Evolutionary conservation across 1,140 invertebrate genomes (phyloP), one percentile per base, ranked within the genome.

Genomic region (Dinoponera quadriceps): DNA sequence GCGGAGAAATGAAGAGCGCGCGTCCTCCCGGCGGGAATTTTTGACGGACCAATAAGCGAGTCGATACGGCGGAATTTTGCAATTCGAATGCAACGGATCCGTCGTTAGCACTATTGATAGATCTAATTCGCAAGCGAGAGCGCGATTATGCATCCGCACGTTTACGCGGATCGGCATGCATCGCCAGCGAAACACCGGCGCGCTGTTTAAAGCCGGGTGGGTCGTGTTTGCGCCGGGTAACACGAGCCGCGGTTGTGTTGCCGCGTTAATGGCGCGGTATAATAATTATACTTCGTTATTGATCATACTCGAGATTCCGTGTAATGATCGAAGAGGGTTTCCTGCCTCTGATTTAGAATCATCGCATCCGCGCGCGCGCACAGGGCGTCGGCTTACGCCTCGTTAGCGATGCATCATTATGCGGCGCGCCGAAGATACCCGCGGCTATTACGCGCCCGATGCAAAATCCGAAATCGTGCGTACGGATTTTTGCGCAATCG

Each of bases 221-320:
- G 33, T 5, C 33, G 18, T 71, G 75, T 80, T 80, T 71, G 51
- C 54, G 51, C 44, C 60, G 66, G 83, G 65, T 72, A 74, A 80
- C 57, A 33, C 25, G 20, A 68, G 16, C 33, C 63, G 49, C 51
- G 49, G 48, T 81, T 85, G 63, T 59, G 63, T 49, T 69, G 48
- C 60, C 48, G 72, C 66, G 78, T 84, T 84, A 84, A 81, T 72
- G 57, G 55, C 27, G 59, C 65, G 57, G 65, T 87, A 85, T 85
- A 85, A 87, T 87, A 85, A 85, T 72, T 87, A 74, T 73, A 85
- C 63, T 68, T 54, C 65, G 65, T 49, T 83, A 85, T 87, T 69
- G 84, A 85, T 85, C 74, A 68, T 44, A 63, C 44, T 57, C 29
- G n/a, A 54, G 68, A 73, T 60, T 51, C 48, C 57, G 71, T 20